These are phyloP conservation scores for Trichomalopsis sarcophagae DNA, from an alignment of 1,140 invertebrate genomes.

Conservation along the genomic window DNA sequence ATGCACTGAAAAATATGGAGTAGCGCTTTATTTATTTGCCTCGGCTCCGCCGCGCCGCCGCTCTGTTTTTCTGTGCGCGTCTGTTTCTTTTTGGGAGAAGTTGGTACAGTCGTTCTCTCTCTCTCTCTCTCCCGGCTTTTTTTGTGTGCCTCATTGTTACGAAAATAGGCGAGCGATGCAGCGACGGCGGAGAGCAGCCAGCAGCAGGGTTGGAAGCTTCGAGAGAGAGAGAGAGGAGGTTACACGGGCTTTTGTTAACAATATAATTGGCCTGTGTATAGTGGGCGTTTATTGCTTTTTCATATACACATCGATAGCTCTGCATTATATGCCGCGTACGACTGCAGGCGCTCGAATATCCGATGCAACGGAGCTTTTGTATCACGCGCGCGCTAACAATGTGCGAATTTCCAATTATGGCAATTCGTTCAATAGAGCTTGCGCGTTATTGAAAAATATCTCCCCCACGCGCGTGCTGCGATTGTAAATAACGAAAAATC, in stretches of 20 bases:
- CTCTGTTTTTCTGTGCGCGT: not conserved
- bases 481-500: not conserved
- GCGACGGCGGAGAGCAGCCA: not conserved
- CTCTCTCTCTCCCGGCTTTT: not conserved
- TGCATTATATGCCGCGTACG: no score
- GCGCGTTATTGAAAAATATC: no score
- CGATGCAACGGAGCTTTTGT: no score
- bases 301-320: not conserved
- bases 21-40: constrained; percentile 9
- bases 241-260: not conserved
- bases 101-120: not conserved
- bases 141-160: not conserved
- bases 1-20: not conserved
- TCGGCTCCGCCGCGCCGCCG: not conserved
- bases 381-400: no score
- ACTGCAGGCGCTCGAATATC: no score
- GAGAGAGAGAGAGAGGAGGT: not conserved
- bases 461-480: no score
- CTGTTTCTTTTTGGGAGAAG: not conserved
- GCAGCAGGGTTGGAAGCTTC: not conserved
- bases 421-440: no score
- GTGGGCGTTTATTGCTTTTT: not conserved
- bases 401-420: no score
- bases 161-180: not conserved
- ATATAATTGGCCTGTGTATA: not conserved